Conservation (phyloP, 2,888 invertebrate species). For the Entomobrya multifasciata region DNA sequence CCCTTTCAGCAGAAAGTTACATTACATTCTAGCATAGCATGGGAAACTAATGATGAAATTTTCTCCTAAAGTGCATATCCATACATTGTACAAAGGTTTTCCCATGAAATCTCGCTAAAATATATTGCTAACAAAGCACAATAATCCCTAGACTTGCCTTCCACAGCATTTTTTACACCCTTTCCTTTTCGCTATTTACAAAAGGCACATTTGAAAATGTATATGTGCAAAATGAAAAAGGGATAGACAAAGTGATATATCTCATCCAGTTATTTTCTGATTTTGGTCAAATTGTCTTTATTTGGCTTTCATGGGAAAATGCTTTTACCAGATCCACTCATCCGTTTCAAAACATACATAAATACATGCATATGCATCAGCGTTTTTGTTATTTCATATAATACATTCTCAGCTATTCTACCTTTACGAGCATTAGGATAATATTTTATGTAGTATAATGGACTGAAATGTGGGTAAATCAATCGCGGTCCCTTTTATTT, state of each 20-base stretch:
- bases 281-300: constrained; percentile 58
- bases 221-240: constrained; percentile 46
- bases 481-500: constrained; percentile 43
- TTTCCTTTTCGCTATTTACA: constrained; percentile 7
- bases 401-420: constrained; percentile 8
- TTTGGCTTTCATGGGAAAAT: constrained; percentile 59
- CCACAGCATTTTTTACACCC: not conserved
- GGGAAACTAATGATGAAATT: not conserved
- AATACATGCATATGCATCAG: not conserved
- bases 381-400: not conserved
- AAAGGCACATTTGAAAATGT: not conserved
- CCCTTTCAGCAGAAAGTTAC: constrained; percentile 54
- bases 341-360: constrained; percentile 24
- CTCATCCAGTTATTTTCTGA: constrained; percentile 50
- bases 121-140: constrained; percentile 25
- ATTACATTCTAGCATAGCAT: not conserved
- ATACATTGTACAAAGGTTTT: no score
- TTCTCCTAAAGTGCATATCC: not conserved
- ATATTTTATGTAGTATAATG: not conserved
- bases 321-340: constrained; percentile 28
- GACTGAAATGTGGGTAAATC: constrained; percentile 50
- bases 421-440: not conserved
- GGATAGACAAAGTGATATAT: constrained; percentile 52
- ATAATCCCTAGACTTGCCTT: constrained; percentile 12
- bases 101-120: constrained; percentile 12